Evolutionary conservation across 2,797 vertebrate genomes (phyloP).

Genomic region (Salmo trutta): DNA sequence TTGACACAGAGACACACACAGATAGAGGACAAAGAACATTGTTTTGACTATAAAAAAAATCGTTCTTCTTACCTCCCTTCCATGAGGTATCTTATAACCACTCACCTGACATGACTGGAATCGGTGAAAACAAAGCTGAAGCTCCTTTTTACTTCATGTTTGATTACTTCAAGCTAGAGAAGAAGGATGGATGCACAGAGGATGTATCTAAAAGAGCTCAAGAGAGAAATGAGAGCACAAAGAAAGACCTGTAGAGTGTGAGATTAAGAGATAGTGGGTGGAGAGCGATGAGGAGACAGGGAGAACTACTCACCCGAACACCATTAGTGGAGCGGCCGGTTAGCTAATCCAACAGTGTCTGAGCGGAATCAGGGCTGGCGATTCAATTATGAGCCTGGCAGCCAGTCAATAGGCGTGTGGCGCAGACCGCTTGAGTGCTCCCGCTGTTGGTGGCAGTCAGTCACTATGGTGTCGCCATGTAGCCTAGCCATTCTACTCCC

Average conservation of each 20-base stretch:
- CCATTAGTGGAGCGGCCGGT: not conserved
- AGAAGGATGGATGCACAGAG: not conserved
- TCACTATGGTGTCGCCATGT: not conserved
- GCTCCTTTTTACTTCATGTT: not conserved
- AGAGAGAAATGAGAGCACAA: too few relatives aligned
- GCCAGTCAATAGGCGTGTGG: not conserved
- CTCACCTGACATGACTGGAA: not conserved
- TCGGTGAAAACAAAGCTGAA: not conserved
- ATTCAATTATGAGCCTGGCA: not conserved
- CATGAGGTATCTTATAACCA: not conserved
- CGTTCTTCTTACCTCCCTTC: not conserved
- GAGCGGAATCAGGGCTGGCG: not conserved
- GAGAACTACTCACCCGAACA: not conserved
- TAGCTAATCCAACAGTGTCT: not conserved
- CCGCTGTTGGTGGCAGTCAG: not conserved
- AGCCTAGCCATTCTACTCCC: not conserved
- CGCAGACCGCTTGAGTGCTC: not conserved
- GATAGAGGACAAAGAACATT: not conserved
- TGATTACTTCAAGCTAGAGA: not conserved
- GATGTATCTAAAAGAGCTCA: not conserved
- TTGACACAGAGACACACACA: constrained; percentile 9
- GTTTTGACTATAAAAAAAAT: too few relatives aligned
- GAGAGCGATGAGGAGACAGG: not conserved
- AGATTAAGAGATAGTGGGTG: not conserved
- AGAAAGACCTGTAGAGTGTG: not conserved